Conservation (phyloP, 2,888 invertebrate species). For the Elgonia sp. region DNA sequence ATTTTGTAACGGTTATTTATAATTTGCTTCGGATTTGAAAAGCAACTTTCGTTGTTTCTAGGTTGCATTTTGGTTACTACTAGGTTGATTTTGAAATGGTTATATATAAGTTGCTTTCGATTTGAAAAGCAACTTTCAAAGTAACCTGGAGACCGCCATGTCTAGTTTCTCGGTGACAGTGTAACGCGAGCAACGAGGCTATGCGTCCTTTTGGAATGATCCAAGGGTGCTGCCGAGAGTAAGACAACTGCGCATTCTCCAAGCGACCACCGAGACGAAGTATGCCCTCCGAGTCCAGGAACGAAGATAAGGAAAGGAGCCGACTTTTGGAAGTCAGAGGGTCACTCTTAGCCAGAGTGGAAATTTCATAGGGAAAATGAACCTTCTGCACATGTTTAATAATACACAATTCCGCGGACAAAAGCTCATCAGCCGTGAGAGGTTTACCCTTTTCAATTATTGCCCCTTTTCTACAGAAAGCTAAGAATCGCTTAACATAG, state of each 20-base stretch:
- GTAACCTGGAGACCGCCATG: no score
- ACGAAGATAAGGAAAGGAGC: neutral
- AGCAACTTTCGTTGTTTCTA: no score
- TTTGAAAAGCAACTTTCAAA: no score
- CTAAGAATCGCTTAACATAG: constrained; percentile 9
- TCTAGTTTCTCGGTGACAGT: neutral
- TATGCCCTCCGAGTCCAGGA: neutral
- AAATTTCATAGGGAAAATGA: neutral
- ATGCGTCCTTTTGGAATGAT: constrained; percentile 1
- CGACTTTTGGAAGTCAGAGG: neutral
- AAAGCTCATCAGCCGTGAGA: neutral
- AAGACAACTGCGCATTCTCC: neutral
- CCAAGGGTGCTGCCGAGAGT: neutral
- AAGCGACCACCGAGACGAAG: neutral
- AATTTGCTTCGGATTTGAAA: no score
- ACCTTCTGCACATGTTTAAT: constrained; percentile 1
- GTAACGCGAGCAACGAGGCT: neutral
- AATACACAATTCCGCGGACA: neutral
- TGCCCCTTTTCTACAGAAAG: neutral
- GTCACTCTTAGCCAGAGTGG: neutral
- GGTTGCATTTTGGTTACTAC: no score
- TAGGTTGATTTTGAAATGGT: no score
- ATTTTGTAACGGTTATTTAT: no score
- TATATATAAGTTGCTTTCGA: no score
- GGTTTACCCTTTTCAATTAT: neutral